phyloP scores from a whole-genome alignment of 2,113 vertebrate genomes.

The Melospiza melodia region DNA sequence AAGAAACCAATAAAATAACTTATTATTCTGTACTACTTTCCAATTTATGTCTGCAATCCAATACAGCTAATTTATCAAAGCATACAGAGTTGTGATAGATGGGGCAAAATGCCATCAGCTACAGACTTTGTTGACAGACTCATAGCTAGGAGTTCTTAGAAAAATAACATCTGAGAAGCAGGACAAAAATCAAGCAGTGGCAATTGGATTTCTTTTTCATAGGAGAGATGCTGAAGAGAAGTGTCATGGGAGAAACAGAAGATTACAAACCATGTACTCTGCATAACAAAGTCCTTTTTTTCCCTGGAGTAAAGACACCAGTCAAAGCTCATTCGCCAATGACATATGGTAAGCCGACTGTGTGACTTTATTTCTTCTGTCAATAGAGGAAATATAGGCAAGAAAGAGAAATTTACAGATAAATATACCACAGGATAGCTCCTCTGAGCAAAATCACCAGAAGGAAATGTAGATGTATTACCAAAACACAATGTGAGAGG shows the following conservation, averaged over 20 bases:
- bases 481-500: background rate
- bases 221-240: background rate
- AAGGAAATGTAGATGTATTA: background rate
- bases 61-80: conserved; percentile 38
- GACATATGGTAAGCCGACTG: background rate
- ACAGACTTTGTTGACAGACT: background rate
- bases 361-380: background rate
- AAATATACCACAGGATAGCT: background rate
- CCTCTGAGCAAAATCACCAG: background rate
- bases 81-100: background rate
- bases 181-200: background rate
- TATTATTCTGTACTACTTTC: background rate
- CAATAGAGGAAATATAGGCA: background rate
- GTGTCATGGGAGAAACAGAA: background rate
- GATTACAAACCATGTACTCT: background rate
- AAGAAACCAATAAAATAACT: conserved; percentile 26
- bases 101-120: background rate
- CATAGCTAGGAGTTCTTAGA: background rate
- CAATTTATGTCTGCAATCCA: background rate
- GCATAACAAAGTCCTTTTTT: background rate
- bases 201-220: background rate
- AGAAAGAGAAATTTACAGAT: background rate
- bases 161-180: background rate
- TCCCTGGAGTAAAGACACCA: background rate
- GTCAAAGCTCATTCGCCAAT: background rate